Base-by-base conservation (phyloP, 2,797 vertebrate species). In the Tauraco hartlaubi region DNA sequence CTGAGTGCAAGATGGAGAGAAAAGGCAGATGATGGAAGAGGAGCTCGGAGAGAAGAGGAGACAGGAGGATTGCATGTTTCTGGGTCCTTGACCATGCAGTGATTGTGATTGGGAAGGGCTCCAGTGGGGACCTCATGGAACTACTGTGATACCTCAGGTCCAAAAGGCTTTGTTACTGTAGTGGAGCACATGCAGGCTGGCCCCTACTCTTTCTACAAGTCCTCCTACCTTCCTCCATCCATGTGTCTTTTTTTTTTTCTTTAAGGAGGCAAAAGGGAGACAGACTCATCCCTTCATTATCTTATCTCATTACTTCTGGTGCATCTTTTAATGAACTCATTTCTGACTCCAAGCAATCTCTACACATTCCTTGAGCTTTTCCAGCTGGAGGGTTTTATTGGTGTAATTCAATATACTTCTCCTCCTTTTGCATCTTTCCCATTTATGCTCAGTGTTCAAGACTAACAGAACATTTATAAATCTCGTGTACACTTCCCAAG, bases 331-430 rank as follows among this genome's bases (percentile, higher is more conserved):
- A 85, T 91, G 75, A 93, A 79, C 33, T 61, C 2, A 73, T 93
- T 97, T 94, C 67, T 82, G 18, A 74, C 37, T 89, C 41, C 49
- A 74, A 55, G 59, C 41, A 73, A 67, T 71, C 63, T 92, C 26
- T 78, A 23, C 31, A 37, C 13, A 37, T 95, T 89, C 52, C 91
- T 85, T 80, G 44, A 23, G 20, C 59, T 93, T 95, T 95, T 88
- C 56, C 67, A 93, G 41, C 22, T 77, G 56, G 41, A 73, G 28
- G 10, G 29, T 90, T 95, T 94, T 89, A 83, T 41, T 89, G 37
- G 15, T 71, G 46, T 74, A 87, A 43, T 74, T 93, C 86, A 80
- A 61, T 68, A 90, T 54, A 13, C 14, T 52, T 88, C 76, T 66
- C 12, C n/a, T 86, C 21, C 37, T 91, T 82, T 85, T 87, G 5